Evolutionary conservation across 2,797 vertebrate species (phyloP).

Genomic region (Sciurus carolinensis): DNA sequence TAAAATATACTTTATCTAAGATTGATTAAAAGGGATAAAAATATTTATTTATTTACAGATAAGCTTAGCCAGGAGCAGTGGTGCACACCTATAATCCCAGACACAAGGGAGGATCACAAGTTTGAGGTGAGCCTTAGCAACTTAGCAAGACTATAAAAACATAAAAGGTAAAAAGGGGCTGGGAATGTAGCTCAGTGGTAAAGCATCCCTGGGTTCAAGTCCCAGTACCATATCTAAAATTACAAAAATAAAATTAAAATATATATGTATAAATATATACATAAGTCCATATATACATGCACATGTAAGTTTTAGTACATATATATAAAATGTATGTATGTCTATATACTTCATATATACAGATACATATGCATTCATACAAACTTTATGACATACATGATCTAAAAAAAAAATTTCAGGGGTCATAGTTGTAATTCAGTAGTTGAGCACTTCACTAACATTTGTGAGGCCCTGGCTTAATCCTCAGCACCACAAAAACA

Average conservation of each 20-base stretch:
- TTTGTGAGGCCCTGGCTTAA: background rate
- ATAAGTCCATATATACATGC: no score
- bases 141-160: background rate
- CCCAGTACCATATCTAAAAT: background rate
- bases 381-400: background rate
- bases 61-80: background rate
- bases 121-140: background rate
- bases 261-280: no score
- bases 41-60: background rate
- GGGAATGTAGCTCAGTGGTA: no score
- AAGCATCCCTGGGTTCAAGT: background rate
- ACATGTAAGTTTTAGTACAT: no score
- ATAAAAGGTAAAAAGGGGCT: background rate
- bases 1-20: conserved; percentile 41
- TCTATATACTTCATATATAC: background rate
- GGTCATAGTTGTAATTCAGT: background rate
- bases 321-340: background rate
- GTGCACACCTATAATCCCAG: background rate
- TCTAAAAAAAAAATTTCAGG: conserved; percentile 55
- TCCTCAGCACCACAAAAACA: background rate
- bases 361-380: background rate
- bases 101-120: background rate
- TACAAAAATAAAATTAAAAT: no score
- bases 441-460: background rate
- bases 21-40: background rate